These are phyloP conservation scores for Idaea straminata DNA, from an alignment of 2,888 invertebrate genomes.

Conservation along the genomic window DNA sequence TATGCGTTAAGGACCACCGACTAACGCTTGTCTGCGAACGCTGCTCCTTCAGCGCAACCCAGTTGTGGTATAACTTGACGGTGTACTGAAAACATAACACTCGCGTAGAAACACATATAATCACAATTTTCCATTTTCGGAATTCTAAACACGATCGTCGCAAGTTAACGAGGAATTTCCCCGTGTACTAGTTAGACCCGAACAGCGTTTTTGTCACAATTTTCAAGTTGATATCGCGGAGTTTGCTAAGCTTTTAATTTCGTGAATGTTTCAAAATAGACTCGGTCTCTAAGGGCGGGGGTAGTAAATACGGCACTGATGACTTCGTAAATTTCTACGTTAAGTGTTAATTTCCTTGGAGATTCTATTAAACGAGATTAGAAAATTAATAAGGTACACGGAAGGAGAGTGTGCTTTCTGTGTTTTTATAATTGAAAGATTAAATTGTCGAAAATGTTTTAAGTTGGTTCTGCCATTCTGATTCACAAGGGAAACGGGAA, in stretches of 20 bases:
- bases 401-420: constrained; percentile 16
- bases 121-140: constrained; percentile 31
- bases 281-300: constrained; percentile 36
- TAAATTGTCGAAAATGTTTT: neutral
- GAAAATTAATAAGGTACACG: constrained; percentile 32
- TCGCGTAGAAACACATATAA: neutral
- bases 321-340: constrained; percentile 48
- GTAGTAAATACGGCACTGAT: constrained; percentile 52
- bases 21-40: too few species aligned
- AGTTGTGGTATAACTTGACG: neutral
- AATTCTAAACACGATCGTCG: constrained; percentile 36
- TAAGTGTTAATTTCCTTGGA: constrained; percentile 56
- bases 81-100: neutral
- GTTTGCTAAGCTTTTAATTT: constrained; percentile 47
- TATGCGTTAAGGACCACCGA: too few species aligned
- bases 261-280: constrained; percentile 46
- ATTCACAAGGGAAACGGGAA: neutral
- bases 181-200: constrained; percentile 36
- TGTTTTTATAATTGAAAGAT: neutral
- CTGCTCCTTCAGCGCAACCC: too few species aligned
- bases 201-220: constrained; percentile 35
- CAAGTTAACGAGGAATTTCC: constrained; percentile 42
- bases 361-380: constrained; percentile 42
- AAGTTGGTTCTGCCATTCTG: neutral
- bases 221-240: constrained; percentile 21